Evolutionary conservation across 2,888 invertebrate genomes (phyloP), one percentile per base, ranked within the genome.

Genomic region (Lasioglossum lativentre): DNA sequence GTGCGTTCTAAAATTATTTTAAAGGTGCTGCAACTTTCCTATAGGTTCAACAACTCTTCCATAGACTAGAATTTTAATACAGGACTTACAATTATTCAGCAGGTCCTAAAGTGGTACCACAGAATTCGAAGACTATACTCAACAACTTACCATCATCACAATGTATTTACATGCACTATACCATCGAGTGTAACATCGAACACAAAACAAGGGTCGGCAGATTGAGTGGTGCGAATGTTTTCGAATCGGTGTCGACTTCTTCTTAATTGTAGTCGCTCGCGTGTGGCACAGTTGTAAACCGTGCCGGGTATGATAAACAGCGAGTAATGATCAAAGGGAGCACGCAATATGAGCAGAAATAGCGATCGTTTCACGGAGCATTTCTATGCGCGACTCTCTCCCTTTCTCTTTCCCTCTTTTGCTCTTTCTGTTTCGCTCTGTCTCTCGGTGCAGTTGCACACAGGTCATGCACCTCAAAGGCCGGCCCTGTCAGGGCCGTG

Each of bases 401-500:
- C 2, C n/a, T 63, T 27, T 42, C 66, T 30, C 23, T 66, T 4
- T 47, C 34, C 63, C 75, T 45, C 63, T 63, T 23, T 23, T 34
- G 16, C 70, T 77, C 82, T 34, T 1, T 34, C 38, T 52, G 23
- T 34, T 71, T 30, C 71, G 66, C 34, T 66, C 66, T 14, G 30
- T 23, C 38, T 52, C 45, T 74, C 73, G 85, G 45, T 68, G 85
- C 85, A 89, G 89, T 86, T 87, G 87, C 87, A 86, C 40, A 19
- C 84, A 70, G 89, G 89, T 89, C 89, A 89, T 89, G 86, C 84
- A 89, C 89, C 89, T 86, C 86, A 83, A 89, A 89, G 87, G 83
- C 87, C 81, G 52, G 83, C 80, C 86, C 88, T 89, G 89, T 86
- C 86, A 90, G 90, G 86, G 90, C 88, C 88, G 75, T 89, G 89